Evolutionary conservation across 2,888 invertebrate species (phyloP).

Genomic region (Campopleginae sp.): DNA sequence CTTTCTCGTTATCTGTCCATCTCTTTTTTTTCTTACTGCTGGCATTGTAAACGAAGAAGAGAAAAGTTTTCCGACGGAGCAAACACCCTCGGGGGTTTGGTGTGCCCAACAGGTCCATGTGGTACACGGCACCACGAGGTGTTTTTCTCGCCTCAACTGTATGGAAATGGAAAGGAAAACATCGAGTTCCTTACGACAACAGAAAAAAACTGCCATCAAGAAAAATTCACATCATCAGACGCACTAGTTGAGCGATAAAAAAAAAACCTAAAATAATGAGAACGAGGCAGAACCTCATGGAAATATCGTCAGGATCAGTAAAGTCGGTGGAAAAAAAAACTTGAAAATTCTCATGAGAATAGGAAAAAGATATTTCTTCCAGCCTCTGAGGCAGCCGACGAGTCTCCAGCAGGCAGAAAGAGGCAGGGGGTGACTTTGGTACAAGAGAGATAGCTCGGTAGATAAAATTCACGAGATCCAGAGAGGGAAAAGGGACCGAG

Average conservation of each 20-base stretch:
- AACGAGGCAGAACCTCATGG: background rate
- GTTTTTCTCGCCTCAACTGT: background rate
- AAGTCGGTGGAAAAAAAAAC: background rate
- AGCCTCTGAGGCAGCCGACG: background rate
- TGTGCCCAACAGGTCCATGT: slow-evolving; percentile 46
- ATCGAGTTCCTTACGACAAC: background rate
- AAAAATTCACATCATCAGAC: background rate
- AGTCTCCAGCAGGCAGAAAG: background rate
- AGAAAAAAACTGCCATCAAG: background rate
- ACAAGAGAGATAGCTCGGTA: background rate
- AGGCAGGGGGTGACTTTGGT: slow-evolving; percentile 6
- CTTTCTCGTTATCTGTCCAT: slow-evolving; percentile 30
- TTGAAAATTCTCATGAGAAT: background rate
- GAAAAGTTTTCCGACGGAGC: slow-evolving; percentile 59
- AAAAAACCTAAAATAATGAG: background rate
- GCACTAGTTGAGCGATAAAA: background rate
- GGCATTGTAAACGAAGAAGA: slow-evolving; percentile 68
- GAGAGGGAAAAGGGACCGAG: background rate
- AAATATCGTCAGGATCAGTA: background rate
- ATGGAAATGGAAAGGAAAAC: slow-evolving; percentile 1
- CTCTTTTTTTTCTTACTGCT: slow-evolving; percentile 37
- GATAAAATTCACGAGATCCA: background rate
- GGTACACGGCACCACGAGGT: slow-evolving; percentile 45
- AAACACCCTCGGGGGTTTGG: slow-evolving; percentile 37
- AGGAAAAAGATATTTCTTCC: background rate